Conservation (phyloP, 2,888 invertebrate species). For the Heliconius cydno region DNA sequence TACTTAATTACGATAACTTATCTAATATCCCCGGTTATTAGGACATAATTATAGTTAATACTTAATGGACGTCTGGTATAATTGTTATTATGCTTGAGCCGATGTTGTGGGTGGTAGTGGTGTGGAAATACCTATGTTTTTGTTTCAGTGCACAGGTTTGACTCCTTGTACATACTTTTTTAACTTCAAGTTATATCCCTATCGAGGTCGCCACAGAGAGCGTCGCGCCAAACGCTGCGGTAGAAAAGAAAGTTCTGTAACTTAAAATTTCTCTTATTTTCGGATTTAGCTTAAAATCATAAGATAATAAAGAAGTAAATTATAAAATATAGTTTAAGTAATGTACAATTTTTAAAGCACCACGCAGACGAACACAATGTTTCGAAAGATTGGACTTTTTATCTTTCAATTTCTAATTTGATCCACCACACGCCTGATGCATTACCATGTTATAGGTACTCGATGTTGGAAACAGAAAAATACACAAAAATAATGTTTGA, state of each 20-base stretch:
- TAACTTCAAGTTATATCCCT: background rate
- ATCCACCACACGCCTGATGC: too few relatives aligned
- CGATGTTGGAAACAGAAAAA: background rate
- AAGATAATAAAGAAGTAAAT: too few relatives aligned
- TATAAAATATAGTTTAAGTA: too few relatives aligned
- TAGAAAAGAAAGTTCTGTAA: too few relatives aligned
- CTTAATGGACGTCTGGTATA: slow-evolving; percentile 3
- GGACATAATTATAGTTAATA: slow-evolving; percentile 6
- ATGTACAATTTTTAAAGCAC: too few relatives aligned
- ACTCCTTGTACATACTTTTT: background rate
- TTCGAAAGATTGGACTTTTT: too few relatives aligned
- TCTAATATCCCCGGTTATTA: slow-evolving; percentile 12
- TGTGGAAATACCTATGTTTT: background rate
- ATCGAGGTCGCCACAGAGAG: too few relatives aligned
- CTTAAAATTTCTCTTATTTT: too few relatives aligned
- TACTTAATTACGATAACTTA: background rate
- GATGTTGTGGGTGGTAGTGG: background rate
- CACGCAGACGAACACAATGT: too few relatives aligned
- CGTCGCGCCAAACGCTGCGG: too few relatives aligned
- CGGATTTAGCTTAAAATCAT: too few relatives aligned
- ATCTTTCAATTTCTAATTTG: too few relatives aligned
- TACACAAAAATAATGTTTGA: background rate
- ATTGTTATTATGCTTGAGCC: background rate
- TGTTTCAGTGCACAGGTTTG: background rate
- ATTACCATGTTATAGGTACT: background rate